Evolutionary conservation across 2,113 vertebrate species (phyloP).

Genomic region (Willisornis vidua): DNA sequence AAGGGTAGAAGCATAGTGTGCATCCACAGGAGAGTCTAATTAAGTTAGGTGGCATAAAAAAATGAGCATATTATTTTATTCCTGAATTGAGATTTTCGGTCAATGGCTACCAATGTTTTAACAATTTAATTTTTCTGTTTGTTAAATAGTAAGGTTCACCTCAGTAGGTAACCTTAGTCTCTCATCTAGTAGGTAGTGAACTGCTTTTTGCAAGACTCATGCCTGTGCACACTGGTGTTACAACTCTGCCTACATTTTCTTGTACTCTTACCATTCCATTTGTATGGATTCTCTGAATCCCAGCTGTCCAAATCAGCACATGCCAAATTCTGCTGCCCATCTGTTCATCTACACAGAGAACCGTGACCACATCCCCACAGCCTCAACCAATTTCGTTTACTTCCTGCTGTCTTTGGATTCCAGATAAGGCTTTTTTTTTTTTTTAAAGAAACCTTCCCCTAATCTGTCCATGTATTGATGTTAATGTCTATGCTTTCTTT

Average conservation of each 20-base stretch:
- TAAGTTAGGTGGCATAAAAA: not conserved
- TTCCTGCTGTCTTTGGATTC: slow-evolving; percentile 50
- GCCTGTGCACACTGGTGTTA: not conserved
- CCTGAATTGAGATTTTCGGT: not conserved
- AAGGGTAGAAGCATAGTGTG: not conserved
- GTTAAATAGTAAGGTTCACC: not conserved
- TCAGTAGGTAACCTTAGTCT: accelerated
- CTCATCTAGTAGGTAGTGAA: not conserved
- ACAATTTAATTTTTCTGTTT: not conserved
- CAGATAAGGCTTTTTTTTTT: slow-evolving; percentile 12
- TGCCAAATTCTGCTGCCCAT: slow-evolving; percentile 50
- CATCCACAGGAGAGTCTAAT: not conserved
- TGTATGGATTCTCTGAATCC: not conserved
- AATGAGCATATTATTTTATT: accelerated
- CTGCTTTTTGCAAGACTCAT: not conserved
- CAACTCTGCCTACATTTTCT: slow-evolving; percentile 7
- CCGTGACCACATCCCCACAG: slow-evolving; percentile 42
- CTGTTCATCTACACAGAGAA: slow-evolving; percentile 30
- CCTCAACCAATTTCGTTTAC: slow-evolving; percentile 55
- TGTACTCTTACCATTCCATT: not conserved
- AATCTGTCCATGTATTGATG: not conserved
- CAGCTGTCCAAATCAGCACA: slow-evolving; percentile 34
- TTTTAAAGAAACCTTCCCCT: not conserved
- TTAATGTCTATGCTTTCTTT: not conserved
- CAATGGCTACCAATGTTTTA: not conserved